Evolutionary conservation across 2,113 vertebrate genomes (phyloP), one percentile per base, ranked within the genome.

Genomic region (Anarrhichthys ocellatus): DNA sequence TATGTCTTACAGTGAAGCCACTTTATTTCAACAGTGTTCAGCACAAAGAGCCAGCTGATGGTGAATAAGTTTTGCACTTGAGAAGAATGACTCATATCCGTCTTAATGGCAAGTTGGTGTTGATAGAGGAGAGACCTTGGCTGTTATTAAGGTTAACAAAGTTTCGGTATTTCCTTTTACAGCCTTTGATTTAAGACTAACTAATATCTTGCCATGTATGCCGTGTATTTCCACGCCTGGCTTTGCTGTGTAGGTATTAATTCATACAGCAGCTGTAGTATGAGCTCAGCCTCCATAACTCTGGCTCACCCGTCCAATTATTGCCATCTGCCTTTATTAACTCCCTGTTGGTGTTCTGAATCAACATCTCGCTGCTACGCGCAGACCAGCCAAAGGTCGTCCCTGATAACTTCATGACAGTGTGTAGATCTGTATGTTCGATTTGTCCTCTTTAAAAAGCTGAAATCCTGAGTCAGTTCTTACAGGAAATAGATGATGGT

Each of bases 271-370:
- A 65, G 34, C 58, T 63, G 38, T 58, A 29, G 3, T 42, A 29
- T 18, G 65, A 46, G 65, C 42, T 34, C 27, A 66, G 29, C 38
- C 58, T 68, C 68, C 27, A 32, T 66, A 58, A 76, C 15, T 50
- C 46, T 13, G 9, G 48, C 36, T 72, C 36, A 58, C 48, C 34
- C 24, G 50, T 18, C 38, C n/a, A 50, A 42, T 83, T 81, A 80
- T 77, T 68, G 59, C 54, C 73, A 64, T 50, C 73, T 75, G 76
- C 42, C 10, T 71, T 88, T 65, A 67, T 61, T n/a, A 69, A 64
- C 22, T 50, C 74, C 15, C 58, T 38, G 14, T 27, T 42, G 73
- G 20, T 14, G 4, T 54, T 74, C 22, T 46, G 1, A 42, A 59
- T 71, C 32, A 58, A 29, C 56, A 13, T 48, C 48, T 22, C 50